phyloP scores from a whole-genome alignment of 2,113 vertebrate species.

The Rostratula benghalensis region DNA sequence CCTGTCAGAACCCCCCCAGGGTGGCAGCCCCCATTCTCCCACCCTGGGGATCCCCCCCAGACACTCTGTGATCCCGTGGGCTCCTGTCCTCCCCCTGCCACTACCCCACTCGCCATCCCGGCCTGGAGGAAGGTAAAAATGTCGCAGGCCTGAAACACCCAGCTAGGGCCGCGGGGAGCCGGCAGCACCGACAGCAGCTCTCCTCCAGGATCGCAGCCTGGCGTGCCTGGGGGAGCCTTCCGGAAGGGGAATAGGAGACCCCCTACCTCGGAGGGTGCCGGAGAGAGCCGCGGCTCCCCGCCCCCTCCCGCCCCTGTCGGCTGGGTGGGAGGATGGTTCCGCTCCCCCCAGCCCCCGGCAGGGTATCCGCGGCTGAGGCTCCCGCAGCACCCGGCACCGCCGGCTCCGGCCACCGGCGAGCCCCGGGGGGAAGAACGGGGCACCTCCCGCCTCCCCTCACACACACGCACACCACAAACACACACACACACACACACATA shows the following conservation, averaged over 20 bases:
- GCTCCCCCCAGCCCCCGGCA: neutral
- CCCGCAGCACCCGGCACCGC: neutral
- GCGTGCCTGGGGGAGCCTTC: neutral
- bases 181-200: neutral
- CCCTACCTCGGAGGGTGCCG: neutral
- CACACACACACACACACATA: neutral
- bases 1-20: conserved; percentile 45
- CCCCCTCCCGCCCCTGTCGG: neutral
- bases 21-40: neutral
- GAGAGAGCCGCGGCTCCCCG: neutral
- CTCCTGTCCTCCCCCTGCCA: neutral
- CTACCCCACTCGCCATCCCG: neutral
- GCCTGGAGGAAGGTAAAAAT: neutral
- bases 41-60: neutral
- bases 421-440: neutral
- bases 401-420: neutral
- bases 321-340: neutral
- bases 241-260: neutral
- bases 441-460: neutral
- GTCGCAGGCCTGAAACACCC: neutral
- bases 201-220: neutral
- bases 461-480: neutral
- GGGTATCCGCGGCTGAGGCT: neutral
- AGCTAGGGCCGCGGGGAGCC: neutral
- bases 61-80: neutral